These are phyloP conservation scores for Xiphorhynchus erythropygius DNA, from an alignment of 2,797 vertebrate genomes.

Conservation along the genomic window DNA sequence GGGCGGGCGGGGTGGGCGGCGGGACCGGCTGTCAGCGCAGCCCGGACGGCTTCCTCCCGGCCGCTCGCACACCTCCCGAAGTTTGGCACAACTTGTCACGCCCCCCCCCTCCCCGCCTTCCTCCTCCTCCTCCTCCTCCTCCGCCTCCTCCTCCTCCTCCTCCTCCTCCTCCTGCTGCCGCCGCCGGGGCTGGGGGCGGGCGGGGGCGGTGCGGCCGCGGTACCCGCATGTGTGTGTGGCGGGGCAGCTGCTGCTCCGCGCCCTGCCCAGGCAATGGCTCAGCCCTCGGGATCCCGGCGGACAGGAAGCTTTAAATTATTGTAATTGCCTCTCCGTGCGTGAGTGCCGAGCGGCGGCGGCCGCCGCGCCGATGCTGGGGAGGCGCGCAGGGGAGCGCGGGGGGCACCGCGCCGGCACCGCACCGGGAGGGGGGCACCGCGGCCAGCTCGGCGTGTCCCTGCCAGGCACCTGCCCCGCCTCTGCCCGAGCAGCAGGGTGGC, in stretches of 20 bases:
- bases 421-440: neutral
- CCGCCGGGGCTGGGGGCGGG: neutral
- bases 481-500: neutral
- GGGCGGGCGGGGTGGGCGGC: neutral
- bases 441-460: neutral
- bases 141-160: neutral
- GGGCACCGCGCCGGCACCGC: neutral
- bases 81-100: conserved; percentile 47
- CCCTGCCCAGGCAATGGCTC: conserved; percentile 27
- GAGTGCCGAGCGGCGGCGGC: conserved; percentile 10
- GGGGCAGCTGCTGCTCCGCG: neutral
- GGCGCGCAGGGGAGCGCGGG: neutral
- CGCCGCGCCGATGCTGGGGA: conserved; percentile 18
- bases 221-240: neutral
- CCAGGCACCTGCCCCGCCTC: neutral
- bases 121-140: neutral
- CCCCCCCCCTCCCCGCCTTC: neutral
- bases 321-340: conserved; percentile 57
- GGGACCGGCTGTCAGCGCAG: neutral
- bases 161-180: accelerated
- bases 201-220: neutral
- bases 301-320: conserved; percentile 72
- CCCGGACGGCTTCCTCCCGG: neutral
- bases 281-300: conserved; percentile 55
- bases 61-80: conserved; percentile 33